phyloP scores from a whole-genome alignment of 2,113 vertebrate species.

The Mesocricetus auratus region DNA sequence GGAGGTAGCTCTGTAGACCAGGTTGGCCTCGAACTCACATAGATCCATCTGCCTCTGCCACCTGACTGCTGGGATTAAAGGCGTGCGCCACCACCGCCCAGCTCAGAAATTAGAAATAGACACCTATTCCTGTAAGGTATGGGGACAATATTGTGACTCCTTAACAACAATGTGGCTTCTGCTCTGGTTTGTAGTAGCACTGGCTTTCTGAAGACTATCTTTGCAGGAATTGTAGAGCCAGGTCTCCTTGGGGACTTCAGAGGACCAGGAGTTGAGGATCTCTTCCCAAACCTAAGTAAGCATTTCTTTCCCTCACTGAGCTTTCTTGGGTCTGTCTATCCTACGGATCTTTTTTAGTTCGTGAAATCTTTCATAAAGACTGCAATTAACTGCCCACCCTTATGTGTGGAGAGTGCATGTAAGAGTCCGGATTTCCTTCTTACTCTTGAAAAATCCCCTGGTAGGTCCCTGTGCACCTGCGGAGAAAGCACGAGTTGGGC shows the following conservation, averaged over 20 bases:
- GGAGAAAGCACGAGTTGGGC: background rate
- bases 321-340: background rate
- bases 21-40: no score
- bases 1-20: no score
- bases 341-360: background rate
- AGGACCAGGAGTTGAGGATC: background rate
- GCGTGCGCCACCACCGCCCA: no score
- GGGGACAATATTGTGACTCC: background rate
- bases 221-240: accelerated
- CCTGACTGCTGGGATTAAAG: no score
- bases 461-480: background rate
- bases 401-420: background rate
- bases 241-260: background rate
- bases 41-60: no score
- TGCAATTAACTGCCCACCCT: background rate
- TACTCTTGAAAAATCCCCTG: background rate
- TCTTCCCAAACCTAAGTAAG: background rate
- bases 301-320: background rate
- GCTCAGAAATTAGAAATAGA: background rate
- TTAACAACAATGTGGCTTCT: background rate
- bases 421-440: background rate
- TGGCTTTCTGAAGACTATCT: background rate
- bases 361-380: background rate
- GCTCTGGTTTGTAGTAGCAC: background rate
- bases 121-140: background rate